phyloP scores from a whole-genome alignment of 2,888 invertebrate species.

The Aphidius colemani region DNA sequence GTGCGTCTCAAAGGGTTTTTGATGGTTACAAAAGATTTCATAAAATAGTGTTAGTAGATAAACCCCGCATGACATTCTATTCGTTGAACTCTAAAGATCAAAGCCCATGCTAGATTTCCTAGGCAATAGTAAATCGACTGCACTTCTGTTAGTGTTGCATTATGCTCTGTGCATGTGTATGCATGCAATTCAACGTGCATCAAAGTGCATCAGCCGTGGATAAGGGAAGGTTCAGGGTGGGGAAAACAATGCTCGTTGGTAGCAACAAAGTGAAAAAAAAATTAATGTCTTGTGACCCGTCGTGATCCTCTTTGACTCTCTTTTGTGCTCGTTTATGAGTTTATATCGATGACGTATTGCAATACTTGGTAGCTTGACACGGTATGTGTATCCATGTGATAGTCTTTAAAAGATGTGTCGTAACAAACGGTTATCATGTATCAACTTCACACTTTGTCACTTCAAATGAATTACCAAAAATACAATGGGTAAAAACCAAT shows the following conservation, averaged over 20 bases:
- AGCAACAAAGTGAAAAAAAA: conserved; percentile 11
- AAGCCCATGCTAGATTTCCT: conserved; percentile 4
- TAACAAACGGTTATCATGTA: too few species aligned
- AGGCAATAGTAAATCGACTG: too few species aligned
- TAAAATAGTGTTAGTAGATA: too few species aligned
- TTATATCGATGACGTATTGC: conserved; percentile 30
- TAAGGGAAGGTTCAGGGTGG: conserved; percentile 2
- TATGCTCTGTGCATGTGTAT: background rate
- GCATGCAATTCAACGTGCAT: conserved; percentile 5
- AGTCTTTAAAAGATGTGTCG: too few species aligned
- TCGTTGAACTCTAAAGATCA: conserved; percentile 10
- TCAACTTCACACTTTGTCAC: conserved; percentile 7
- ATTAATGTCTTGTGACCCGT: conserved; percentile 5
- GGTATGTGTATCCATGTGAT: too few species aligned
- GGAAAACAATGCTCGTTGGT: background rate
- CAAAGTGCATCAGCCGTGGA: conserved; percentile 2
- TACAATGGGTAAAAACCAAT: too few species aligned
- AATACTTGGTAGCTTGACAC: conserved; percentile 24
- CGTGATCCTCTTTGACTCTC: conserved; percentile 15
- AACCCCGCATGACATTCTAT: background rate
- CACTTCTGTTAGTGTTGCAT: too few species aligned
- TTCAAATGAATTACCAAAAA: background rate
- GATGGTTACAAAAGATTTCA: too few species aligned
- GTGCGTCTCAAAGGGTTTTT: too few species aligned
- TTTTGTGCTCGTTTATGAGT: conserved; percentile 23